A percentile compares a stretch with the other conserved stretches of the same genome.
Conservation (phyloP, 2,797 vertebrate species). For the Molossus alvarezi region DNA sequence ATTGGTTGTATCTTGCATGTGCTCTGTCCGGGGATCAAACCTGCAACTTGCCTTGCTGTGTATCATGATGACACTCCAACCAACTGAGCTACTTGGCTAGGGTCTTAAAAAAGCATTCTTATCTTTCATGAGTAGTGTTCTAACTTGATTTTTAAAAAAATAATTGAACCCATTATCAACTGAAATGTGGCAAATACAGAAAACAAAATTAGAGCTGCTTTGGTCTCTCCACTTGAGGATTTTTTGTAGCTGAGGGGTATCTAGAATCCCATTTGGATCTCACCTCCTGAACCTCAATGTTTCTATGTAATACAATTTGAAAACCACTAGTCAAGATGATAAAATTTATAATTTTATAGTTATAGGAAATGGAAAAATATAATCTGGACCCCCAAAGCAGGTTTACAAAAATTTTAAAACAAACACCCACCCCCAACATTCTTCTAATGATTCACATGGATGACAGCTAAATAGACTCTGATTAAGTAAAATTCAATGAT, state of each 20-base stretch:
- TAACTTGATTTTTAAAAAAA: slow-evolving; percentile 58
- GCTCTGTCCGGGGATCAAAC: too few species aligned
- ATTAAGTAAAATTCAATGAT: slow-evolving; percentile 26
- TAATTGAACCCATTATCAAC: background rate
- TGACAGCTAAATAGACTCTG: slow-evolving; percentile 11
- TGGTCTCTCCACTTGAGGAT: background rate
- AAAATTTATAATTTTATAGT: slow-evolving; percentile 11
- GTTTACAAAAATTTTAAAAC: background rate
- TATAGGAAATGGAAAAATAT: background rate
- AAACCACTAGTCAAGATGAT: background rate
- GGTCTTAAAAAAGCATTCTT: background rate
- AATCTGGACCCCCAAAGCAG: background rate
- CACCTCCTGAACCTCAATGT: background rate
- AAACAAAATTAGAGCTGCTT: slow-evolving; percentile 55
- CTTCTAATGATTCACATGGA: slow-evolving; percentile 22
- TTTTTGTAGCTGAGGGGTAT: background rate
- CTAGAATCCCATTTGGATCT: background rate
- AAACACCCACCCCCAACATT: background rate
- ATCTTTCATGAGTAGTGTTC: slow-evolving; percentile 47
- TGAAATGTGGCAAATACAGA: background rate
- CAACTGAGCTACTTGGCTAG: too few species aligned
- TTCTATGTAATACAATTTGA: slow-evolving; percentile 46
- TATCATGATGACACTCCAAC: too few species aligned
- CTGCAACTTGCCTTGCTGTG: too few species aligned
- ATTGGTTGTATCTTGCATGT: too few species aligned